These are phyloP conservation scores for Xiphophorus couchianus DNA, from an alignment of 2,113 vertebrate species.

Conservation along the genomic window DNA sequence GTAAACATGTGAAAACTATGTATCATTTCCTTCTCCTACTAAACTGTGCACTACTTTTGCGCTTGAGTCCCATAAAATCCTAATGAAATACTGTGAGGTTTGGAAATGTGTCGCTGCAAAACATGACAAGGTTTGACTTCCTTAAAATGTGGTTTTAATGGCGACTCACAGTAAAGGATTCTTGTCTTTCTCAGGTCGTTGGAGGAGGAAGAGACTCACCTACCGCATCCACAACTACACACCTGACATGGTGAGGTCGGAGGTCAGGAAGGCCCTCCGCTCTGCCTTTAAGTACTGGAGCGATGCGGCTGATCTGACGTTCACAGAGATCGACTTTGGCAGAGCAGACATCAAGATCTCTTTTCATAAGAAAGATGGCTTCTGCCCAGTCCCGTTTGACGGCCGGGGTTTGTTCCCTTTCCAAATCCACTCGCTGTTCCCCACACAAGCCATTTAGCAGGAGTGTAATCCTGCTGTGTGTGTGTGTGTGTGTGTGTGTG, in stretches of 20 bases:
- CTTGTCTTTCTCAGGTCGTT: constrained; percentile 76
- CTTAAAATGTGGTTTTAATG: background rate
- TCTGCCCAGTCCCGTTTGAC: constrained; percentile 76
- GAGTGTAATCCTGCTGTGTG: background rate
- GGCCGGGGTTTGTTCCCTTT: constrained; percentile 70
- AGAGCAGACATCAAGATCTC: constrained; percentile 85
- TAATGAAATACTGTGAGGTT: no score
- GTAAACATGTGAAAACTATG: no score
- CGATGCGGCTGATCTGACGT: constrained; percentile 79
- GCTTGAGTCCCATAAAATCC: no score
- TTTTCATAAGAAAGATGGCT: constrained; percentile 79
- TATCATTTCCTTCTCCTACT: no score
- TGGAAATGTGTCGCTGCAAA: no score
- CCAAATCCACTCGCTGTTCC: background rate
- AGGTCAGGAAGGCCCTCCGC: constrained; percentile 75
- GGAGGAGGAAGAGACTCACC: constrained; percentile 86
- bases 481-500: constrained; percentile 5
- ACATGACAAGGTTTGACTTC: background rate
- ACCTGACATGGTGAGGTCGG: constrained; percentile 75
- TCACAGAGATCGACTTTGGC: constrained; percentile 81
- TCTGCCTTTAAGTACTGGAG: constrained; percentile 89
- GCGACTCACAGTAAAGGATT: background rate
- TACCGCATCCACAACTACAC: constrained; percentile 86
- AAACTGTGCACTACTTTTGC: no score
- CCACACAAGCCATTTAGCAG: background rate